Percentiles rank a stretch among this genome's conserved stretches.
Conservation (phyloP, 2,888 invertebrate genomes). For the Eustalomyia histrio region DNA sequence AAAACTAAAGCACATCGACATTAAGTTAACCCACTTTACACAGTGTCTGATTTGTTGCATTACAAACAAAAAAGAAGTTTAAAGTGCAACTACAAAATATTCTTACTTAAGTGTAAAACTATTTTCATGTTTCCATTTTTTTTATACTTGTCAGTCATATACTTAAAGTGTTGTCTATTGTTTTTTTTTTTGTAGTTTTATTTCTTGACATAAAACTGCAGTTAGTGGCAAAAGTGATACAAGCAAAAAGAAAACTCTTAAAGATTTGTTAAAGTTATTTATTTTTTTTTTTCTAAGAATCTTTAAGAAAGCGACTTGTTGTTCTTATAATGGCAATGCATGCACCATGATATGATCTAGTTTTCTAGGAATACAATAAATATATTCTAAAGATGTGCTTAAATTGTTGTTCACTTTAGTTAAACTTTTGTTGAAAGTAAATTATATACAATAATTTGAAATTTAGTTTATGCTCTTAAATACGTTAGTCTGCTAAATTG, state of each 20-base stretch:
- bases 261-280: neutral
- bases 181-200: neutral
- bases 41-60: no score
- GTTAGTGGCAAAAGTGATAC: neutral
- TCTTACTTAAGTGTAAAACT: neutral
- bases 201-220: neutral
- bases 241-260: neutral
- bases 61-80: no score
- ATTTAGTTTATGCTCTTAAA: no score
- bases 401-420: neutral
- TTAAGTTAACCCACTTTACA: no score
- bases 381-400: neutral
- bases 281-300: neutral
- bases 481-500: neutral
- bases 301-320: neutral
- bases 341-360: neutral
- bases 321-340: neutral
- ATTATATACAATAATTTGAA: neutral
- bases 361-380: neutral
- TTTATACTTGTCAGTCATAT: neutral
- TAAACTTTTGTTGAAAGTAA: neutral
- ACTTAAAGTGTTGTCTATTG: neutral
- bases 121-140: neutral
- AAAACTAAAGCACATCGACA: no score
- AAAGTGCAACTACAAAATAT: no score